Evolutionary conservation across 2,888 invertebrate genomes (phyloP).

Genomic region (Hyposoter didymator): DNA sequence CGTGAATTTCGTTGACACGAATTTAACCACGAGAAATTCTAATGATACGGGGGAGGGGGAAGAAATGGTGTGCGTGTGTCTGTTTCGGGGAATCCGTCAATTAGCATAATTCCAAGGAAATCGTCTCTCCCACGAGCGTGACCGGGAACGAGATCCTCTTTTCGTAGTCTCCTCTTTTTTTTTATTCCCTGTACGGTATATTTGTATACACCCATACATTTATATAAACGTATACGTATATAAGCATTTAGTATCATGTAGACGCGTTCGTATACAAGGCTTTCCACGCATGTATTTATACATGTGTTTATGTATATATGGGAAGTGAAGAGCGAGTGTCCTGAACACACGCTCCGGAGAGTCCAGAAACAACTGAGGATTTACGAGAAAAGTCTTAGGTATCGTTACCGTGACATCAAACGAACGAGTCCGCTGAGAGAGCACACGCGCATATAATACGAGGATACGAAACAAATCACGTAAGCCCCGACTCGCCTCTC

Average conservation of each 20-base stretch:
- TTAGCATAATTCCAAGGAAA: conserved; percentile 83
- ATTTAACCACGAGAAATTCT: conserved; percentile 22
- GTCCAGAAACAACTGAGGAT: conserved; percentile 70
- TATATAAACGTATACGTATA: conserved; percentile 19
- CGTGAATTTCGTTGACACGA: conserved; percentile 11
- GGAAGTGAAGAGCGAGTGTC: conserved; percentile 49
- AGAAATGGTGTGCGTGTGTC: conserved; percentile 43
- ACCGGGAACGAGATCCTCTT: conserved; percentile 67
- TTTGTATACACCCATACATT: conserved; percentile 41
- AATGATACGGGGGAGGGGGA: not conserved
- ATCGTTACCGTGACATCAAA: conserved; percentile 76
- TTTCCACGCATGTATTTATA: conserved; percentile 21
- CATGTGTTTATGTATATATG: conserved; percentile 24
- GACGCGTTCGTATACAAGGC: not conserved
- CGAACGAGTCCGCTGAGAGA: conserved; percentile 61
- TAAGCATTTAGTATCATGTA: conserved; percentile 12
- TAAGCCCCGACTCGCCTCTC: conserved; percentile 64
- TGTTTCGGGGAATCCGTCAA: conserved; percentile 77
- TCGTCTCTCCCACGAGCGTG: conserved; percentile 77
- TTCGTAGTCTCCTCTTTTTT: conserved; percentile 57
- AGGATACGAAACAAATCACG: conserved; percentile 74
- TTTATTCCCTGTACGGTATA: conserved; percentile 57
- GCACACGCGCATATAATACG: conserved; percentile 53
- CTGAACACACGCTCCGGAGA: conserved; percentile 60
- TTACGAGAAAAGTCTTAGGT: conserved; percentile 77